Percentiles rank a stretch among this genome's conserved stretches.
These are phyloP conservation scores for Laodelphax striatellus DNA, from an alignment of 1,140 invertebrate genomes.

Conservation along the genomic window DNA sequence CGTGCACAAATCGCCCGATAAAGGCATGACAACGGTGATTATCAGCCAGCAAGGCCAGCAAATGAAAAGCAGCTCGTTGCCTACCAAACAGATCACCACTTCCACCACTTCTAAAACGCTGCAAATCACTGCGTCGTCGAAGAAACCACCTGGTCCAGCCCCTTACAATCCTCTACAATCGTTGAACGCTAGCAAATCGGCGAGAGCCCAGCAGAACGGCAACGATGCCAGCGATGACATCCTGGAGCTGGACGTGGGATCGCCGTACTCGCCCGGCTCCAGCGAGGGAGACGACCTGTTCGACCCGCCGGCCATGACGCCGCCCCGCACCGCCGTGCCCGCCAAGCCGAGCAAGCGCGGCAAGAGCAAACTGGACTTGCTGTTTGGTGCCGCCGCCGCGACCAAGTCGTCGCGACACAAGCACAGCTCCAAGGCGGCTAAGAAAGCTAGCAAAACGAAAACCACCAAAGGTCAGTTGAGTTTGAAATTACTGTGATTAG, in stretches of 20 bases:
- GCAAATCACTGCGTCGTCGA: neutral
- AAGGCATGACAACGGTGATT: slow-evolving; percentile 2
- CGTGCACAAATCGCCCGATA: slow-evolving; percentile 13
- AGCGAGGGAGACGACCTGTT: slow-evolving; percentile 76
- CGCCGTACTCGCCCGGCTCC: slow-evolving; percentile 74
- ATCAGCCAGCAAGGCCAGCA: slow-evolving; percentile 12
- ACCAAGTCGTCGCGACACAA: neutral
- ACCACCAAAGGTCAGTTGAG: slow-evolving; percentile 29
- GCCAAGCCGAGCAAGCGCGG: slow-evolving; percentile 18
- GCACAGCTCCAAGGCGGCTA: slow-evolving; percentile 25
- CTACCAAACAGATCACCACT: neutral
- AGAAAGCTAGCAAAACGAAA: slow-evolving; percentile 26
- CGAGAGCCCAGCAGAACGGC: slow-evolving; percentile 6
- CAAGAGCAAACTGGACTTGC: slow-evolving; percentile 41
- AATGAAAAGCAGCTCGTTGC: neutral
- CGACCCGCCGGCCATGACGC: slow-evolving; percentile 53
- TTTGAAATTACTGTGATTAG: too few species aligned
- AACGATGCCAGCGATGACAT: slow-evolving; percentile 17
- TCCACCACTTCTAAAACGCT: too few species aligned
- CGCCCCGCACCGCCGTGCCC: slow-evolving; percentile 16
- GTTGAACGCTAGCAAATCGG: slow-evolving; percentile 12
- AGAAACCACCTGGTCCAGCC: slow-evolving; percentile 4
- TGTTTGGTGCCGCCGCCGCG: slow-evolving; percentile 34
- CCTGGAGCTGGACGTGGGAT: slow-evolving; percentile 28
- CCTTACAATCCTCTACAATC: slow-evolving; percentile 7